Conservation (phyloP, 2,888 invertebrate species). For the Rambutsinella grinnellia region DNA sequence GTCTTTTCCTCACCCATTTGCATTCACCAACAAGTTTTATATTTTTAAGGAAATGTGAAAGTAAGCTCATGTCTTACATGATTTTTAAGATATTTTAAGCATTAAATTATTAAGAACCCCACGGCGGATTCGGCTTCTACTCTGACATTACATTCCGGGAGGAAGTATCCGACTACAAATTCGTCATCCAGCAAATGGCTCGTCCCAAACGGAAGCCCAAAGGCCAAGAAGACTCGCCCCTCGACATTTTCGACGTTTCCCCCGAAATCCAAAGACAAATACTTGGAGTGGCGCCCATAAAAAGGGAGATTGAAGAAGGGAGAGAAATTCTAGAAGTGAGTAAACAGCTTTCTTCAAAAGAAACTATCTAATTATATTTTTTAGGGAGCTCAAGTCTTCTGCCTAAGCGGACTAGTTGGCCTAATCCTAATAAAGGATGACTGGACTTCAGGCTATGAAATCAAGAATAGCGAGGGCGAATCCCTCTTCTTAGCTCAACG, state of each 20-base stretch:
- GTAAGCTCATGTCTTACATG: slow-evolving; percentile 28
- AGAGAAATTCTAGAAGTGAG: slow-evolving; percentile 25
- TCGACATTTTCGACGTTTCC: slow-evolving; percentile 52
- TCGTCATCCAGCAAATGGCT: slow-evolving; percentile 54
- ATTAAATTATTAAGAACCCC: slow-evolving; percentile 26
- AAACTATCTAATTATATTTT: not conserved
- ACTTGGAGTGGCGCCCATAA: slow-evolving; percentile 46
- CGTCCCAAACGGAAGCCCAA: slow-evolving; percentile 50
- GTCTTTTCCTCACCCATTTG: slow-evolving; percentile 41
- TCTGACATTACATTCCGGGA: slow-evolving; percentile 43
- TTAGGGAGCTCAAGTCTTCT: slow-evolving; percentile 48
- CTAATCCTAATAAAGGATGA: slow-evolving; percentile 48
- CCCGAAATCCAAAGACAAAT: slow-evolving; percentile 44
- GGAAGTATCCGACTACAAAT: slow-evolving; percentile 40
- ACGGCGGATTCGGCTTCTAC: slow-evolving; percentile 55
- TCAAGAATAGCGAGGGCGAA: slow-evolving; percentile 53
- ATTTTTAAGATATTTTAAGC: no score
- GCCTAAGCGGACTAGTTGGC: slow-evolving; percentile 51
- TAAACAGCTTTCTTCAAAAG: not conserved
- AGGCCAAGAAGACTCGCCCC: slow-evolving; percentile 47
- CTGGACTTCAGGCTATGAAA: slow-evolving; percentile 51
- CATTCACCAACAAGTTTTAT: slow-evolving; percentile 39
- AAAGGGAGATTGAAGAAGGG: slow-evolving; percentile 21
- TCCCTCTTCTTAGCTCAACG: slow-evolving; percentile 49
- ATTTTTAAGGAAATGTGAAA: slow-evolving; percentile 49